Evolutionary conservation across 2,888 invertebrate species (phyloP).

Genomic region (Agrotis exclamationis): DNA sequence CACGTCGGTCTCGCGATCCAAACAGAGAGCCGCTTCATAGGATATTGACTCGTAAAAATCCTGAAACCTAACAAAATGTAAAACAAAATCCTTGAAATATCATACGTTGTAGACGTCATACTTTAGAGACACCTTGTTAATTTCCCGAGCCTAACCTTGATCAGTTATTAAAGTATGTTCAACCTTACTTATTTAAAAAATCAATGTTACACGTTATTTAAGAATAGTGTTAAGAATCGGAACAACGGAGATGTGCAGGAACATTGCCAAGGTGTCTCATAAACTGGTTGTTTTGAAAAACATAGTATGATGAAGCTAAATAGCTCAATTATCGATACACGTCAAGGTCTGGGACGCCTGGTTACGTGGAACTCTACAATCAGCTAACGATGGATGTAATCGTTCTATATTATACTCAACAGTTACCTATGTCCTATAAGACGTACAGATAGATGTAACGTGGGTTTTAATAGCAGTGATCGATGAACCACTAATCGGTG

Average conservation of each 20-base stretch:
- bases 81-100: conserved; percentile 32
- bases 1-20: no score
- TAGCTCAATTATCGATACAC: conserved; percentile 57
- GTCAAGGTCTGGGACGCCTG: conserved; percentile 55
- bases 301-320: conserved; percentile 43
- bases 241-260: conserved; percentile 34
- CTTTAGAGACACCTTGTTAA: conserved; percentile 10
- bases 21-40: no score
- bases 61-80: no score
- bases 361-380: conserved; percentile 43
- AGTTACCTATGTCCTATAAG: conserved; percentile 53
- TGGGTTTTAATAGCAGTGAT: conserved; percentile 48
- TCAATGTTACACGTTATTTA: conserved; percentile 28
- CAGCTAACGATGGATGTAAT: conserved; percentile 54
- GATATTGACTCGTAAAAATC: no score
- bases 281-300: conserved; percentile 45
- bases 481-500: conserved; percentile 53
- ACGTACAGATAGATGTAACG: conserved; percentile 40
- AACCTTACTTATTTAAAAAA: background rate
- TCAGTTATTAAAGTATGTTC: conserved; percentile 16
- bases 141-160: conserved; percentile 21
- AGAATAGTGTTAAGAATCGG: conserved; percentile 30
- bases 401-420: conserved; percentile 51
- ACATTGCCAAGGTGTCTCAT: conserved; percentile 51
- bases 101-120: conserved; percentile 13